Percentiles rank a stretch among this genome's conserved stretches.
Evolutionary conservation across 2,113 vertebrate species (phyloP).

Genomic region (Ptilorrhoa leucosticta): DNA sequence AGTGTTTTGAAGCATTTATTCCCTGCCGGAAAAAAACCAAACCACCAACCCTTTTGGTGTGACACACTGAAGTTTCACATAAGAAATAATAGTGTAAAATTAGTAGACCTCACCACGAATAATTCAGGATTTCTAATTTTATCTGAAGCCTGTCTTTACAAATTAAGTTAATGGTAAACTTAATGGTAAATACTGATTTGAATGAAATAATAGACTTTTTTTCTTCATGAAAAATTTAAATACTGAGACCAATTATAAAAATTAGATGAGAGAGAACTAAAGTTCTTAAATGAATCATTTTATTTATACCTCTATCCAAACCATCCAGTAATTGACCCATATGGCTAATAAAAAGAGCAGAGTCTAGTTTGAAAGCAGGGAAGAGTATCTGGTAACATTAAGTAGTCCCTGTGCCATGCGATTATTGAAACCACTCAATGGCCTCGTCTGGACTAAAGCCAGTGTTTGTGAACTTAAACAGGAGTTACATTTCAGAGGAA

Average conservation of each 20-base stretch:
- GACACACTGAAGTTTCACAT: neutral
- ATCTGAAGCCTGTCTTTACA: neutral
- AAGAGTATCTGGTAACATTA: neutral
- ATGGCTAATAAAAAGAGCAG: neutral
- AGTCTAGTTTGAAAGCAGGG: neutral
- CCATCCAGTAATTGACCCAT: neutral
- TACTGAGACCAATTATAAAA: neutral
- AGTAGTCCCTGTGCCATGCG: neutral
- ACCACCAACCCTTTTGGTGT: neutral
- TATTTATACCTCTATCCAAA: neutral
- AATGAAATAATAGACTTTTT: neutral
- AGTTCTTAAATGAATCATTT: neutral
- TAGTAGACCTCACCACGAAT: slow-evolving; percentile 6
- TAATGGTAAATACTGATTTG: slow-evolving; percentile 26
- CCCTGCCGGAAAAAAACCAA: neutral
- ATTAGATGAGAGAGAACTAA: neutral
- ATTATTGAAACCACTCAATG: neutral
- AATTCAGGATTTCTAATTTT: slow-evolving; percentile 37
- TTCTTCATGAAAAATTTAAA: neutral
- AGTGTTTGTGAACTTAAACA: neutral
- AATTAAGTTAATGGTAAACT: slow-evolving; percentile 12
- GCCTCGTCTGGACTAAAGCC: neutral
- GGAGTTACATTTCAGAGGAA: neutral
- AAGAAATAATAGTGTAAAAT: neutral
- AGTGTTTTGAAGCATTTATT: slow-evolving; percentile 40